Evolutionary conservation across 2,113 vertebrate species (phyloP).

Genomic region (Abramis brama): DNA sequence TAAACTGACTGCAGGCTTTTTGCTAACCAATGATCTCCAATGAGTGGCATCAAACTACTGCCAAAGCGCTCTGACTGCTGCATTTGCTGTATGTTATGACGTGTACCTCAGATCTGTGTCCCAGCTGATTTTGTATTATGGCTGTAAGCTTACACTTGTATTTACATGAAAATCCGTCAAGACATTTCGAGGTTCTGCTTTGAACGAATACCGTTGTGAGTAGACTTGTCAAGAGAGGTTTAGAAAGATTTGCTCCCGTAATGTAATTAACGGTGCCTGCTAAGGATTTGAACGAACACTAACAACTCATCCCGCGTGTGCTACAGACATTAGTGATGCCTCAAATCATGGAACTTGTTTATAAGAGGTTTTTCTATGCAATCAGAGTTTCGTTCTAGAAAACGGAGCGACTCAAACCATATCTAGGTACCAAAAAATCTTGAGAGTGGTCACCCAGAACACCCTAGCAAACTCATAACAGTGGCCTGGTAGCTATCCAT

Average conservation of each 20-base stretch:
- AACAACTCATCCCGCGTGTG: background rate
- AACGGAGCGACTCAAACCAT: no score
- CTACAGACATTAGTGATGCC: background rate
- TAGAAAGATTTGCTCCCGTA: background rate
- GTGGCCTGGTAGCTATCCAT: background rate
- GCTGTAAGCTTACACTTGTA: conserved; percentile 13
- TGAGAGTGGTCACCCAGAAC: background rate
- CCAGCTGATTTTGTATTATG: background rate
- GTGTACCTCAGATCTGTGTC: background rate
- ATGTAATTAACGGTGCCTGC: background rate
- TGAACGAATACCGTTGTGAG: background rate
- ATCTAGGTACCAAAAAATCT: background rate
- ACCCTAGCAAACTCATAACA: background rate
- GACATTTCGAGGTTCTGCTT: background rate
- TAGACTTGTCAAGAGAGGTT: background rate
- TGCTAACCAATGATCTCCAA: conserved; percentile 9
- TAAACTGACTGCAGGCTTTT: conserved; percentile 10
- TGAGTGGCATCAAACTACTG: background rate
- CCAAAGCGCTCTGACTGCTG: background rate
- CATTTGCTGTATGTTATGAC: conserved; percentile 20
- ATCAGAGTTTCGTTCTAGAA: background rate
- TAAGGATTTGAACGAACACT: background rate
- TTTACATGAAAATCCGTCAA: background rate
- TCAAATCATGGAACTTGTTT: background rate
- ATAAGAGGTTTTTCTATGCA: background rate